These are phyloP conservation scores for Diachrysia chrysitis DNA, from an alignment of 2,888 invertebrate genomes.

Conservation along the genomic window DNA sequence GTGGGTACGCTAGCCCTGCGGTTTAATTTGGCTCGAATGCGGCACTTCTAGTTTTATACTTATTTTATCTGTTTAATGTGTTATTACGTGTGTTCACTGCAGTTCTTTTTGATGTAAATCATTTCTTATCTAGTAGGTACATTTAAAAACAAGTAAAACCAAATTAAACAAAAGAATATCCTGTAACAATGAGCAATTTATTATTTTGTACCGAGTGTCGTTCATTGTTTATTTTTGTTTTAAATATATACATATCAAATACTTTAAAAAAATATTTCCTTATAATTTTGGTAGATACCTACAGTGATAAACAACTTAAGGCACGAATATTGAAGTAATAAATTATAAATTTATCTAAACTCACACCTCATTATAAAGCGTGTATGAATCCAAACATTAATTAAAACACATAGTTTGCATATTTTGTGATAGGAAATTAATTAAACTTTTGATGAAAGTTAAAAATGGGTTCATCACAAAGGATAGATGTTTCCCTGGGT, in stretches of 20 bases:
- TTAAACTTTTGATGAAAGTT: constrained; percentile 55
- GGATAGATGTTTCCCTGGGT: constrained; percentile 33
- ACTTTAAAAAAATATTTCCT: not conserved
- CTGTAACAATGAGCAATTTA: not conserved
- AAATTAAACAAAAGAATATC: not conserved
- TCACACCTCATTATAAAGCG: constrained; percentile 51
- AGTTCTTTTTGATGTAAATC: not conserved
- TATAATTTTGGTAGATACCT: not conserved
- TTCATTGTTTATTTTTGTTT: no score
- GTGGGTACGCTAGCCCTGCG: constrained; percentile 46
- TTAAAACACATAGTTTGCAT: constrained; percentile 52
- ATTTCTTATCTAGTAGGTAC: not conserved
- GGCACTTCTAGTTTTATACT: constrained; percentile 29
- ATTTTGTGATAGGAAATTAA: constrained; percentile 58
- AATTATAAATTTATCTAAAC: constrained; percentile 27
- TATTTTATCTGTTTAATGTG: constrained; percentile 19
- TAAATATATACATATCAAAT: no score
- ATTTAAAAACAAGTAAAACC: not conserved
- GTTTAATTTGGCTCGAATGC: constrained; percentile 56
- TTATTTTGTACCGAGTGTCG: no score
- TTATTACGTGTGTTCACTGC: not conserved
- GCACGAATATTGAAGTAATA: constrained; percentile 19
- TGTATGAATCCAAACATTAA: constrained; percentile 32
- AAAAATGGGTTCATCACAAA: constrained; percentile 47
- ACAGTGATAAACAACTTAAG: not conserved